Evolutionary conservation across 2,888 invertebrate genomes (phyloP).

Genomic region (Cyrtodaria siliqua): DNA sequence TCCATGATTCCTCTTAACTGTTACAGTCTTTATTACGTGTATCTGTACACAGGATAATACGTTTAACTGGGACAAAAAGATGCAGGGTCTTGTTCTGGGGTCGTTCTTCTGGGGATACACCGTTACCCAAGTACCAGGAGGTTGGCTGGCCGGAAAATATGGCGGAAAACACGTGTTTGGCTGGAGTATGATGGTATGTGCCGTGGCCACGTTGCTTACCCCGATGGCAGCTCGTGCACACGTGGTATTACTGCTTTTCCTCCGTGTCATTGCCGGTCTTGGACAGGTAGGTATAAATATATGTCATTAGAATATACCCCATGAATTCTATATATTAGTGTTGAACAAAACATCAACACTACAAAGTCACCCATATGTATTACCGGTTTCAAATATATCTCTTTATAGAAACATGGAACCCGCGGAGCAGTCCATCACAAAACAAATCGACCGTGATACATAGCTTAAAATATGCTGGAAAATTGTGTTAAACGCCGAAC

Average conservation of each 20-base stretch:
- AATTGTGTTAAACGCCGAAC: too few species aligned
- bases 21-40: not conserved
- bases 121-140: conserved; percentile 80
- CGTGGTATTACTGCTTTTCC: conserved; percentile 89
- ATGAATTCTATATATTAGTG: too few species aligned
- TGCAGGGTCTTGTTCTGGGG: conserved; percentile 79
- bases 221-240: conserved; percentile 91
- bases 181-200: conserved; percentile 92
- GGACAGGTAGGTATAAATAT: conserved; percentile 91
- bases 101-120: conserved; percentile 84
- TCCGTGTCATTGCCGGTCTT: conserved; percentile 92
- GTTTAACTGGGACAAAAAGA: conserved; percentile 77
- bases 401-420: too few species aligned
- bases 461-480: too few species aligned
- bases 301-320: too few species aligned
- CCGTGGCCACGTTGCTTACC: conserved; percentile 93
- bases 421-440: too few species aligned
- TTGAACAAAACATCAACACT: too few species aligned
- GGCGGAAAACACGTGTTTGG: conserved; percentile 95
- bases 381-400: too few species aligned
- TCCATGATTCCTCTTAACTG: too few species aligned
- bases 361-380: too few species aligned
- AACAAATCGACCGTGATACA: too few species aligned
- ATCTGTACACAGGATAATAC: conserved; percentile 69
- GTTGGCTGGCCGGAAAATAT: conserved; percentile 90